phyloP scores from a whole-genome alignment of 2,113 vertebrate species.

The Muntiacus reevesi region DNA sequence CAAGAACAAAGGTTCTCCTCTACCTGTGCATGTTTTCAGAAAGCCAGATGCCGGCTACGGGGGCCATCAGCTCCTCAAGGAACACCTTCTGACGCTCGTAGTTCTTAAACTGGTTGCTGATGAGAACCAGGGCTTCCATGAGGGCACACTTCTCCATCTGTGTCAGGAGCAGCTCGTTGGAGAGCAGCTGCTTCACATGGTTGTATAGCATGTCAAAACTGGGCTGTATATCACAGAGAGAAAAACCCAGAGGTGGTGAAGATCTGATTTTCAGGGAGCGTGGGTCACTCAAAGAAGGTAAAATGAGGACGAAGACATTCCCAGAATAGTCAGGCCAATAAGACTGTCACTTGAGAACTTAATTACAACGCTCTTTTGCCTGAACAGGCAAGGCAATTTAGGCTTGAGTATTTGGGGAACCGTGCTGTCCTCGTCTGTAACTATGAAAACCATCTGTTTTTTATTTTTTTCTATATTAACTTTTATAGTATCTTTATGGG shows the following conservation, averaged over 20 bases:
- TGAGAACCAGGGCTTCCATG: conserved; percentile 94
- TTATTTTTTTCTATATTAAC: neutral
- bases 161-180: conserved; percentile 85
- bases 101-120: conserved; percentile 97
- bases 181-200: conserved; percentile 91
- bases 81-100: conserved; percentile 92
- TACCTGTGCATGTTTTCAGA: conserved; percentile 92
- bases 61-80: conserved; percentile 91
- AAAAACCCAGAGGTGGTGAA: neutral
- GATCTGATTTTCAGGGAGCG: neutral
- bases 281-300: neutral
- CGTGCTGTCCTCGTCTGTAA: neutral
- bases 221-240: conserved; percentile 82
- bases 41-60: conserved; percentile 90
- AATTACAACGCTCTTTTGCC: neutral
- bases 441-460: neutral
- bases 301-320: neutral
- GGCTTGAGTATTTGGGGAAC: neutral
- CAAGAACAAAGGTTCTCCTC: neutral
- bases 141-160: conserved; percentile 95
- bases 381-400: neutral
- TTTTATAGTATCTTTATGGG: neutral
- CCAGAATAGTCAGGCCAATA: neutral
- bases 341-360: neutral
- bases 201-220: conserved; percentile 94